phyloP scores from a whole-genome alignment of 2,113 vertebrate genomes.

The Meles meles region DNA sequence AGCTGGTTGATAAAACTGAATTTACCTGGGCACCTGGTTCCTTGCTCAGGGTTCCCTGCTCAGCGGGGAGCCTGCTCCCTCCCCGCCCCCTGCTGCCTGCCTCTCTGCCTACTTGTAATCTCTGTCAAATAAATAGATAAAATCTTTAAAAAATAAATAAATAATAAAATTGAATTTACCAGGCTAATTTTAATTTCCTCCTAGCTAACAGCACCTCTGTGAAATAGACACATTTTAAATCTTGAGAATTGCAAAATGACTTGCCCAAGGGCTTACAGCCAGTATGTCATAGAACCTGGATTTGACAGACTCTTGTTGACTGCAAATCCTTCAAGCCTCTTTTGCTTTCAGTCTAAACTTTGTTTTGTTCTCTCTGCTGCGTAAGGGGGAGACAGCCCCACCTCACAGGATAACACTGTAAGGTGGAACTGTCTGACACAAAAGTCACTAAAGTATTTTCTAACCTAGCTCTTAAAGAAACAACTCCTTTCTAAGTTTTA shows the following conservation, averaged over 20 bases:
- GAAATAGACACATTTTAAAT: background rate
- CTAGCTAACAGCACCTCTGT: background rate
- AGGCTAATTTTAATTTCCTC: background rate
- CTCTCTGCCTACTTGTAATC: too few relatives aligned
- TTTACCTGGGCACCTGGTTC: too few relatives aligned
- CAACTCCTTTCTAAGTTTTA: background rate
- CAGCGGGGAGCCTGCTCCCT: too few relatives aligned
- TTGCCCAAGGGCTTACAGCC: background rate
- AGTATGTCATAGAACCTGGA: background rate
- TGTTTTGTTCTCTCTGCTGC: constrained; percentile 15
- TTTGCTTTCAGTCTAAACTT: constrained; percentile 13
- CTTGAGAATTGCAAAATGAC: background rate
- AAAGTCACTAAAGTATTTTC: background rate
- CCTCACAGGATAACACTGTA: background rate
- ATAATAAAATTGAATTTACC: background rate
- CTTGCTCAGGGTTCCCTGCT: too few relatives aligned
- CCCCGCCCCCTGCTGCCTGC: fast-evolving
- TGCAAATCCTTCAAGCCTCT: background rate
- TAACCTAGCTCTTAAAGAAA: background rate
- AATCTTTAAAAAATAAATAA: too few relatives aligned
- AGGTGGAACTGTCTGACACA: background rate
- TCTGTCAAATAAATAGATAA: too few relatives aligned
- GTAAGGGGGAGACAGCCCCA: background rate
- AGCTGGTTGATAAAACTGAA: background rate
- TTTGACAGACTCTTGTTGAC: background rate